Percentiles rank a stretch among this genome's conserved stretches.
Evolutionary conservation across 2,888 invertebrate genomes (phyloP).

Genomic region (Craniophora ligustri): DNA sequence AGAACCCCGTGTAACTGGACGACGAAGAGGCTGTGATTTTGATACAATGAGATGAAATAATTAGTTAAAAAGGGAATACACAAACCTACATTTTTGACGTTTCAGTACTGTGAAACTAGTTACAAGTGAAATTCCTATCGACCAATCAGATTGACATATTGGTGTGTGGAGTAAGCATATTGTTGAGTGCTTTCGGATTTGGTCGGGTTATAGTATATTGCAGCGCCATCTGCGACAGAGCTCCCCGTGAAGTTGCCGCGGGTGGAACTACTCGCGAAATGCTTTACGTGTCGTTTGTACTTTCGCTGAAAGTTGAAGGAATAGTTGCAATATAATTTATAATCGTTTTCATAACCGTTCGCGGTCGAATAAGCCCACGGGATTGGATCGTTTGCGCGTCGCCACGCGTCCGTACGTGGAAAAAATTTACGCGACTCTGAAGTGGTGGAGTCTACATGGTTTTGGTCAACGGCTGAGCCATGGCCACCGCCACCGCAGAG

Average conservation of each 20-base stretch:
- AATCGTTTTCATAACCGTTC: slow-evolving; percentile 44
- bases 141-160: slow-evolving; percentile 62
- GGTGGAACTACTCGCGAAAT: slow-evolving; percentile 75
- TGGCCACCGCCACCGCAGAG: slow-evolving; percentile 85
- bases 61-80: slow-evolving; percentile 63
- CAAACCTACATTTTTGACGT: slow-evolving; percentile 74
- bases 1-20: slow-evolving; percentile 59
- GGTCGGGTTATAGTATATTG: slow-evolving; percentile 58
- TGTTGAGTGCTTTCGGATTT: slow-evolving; percentile 56
- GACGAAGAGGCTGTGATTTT: slow-evolving; percentile 74
- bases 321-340: slow-evolving; percentile 65
- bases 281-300: slow-evolving; percentile 83
- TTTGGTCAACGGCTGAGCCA: slow-evolving; percentile 80
- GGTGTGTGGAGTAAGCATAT: slow-evolving; percentile 49
- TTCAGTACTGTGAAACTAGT: slow-evolving; percentile 75
- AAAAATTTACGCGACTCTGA: slow-evolving; percentile 57
- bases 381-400: slow-evolving; percentile 20
- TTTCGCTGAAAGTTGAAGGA: slow-evolving; percentile 76
- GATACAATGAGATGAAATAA: slow-evolving; percentile 47
- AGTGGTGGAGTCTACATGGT: slow-evolving; percentile 75
- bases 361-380: slow-evolving; percentile 31
- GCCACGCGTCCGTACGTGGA: slow-evolving; percentile 32
- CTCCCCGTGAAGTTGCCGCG: slow-evolving; percentile 73
- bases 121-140: slow-evolving; percentile 66
- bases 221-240: slow-evolving; percentile 78